Conservation (phyloP, 2,113 vertebrate species). For the Saguinus imperator region DNA sequence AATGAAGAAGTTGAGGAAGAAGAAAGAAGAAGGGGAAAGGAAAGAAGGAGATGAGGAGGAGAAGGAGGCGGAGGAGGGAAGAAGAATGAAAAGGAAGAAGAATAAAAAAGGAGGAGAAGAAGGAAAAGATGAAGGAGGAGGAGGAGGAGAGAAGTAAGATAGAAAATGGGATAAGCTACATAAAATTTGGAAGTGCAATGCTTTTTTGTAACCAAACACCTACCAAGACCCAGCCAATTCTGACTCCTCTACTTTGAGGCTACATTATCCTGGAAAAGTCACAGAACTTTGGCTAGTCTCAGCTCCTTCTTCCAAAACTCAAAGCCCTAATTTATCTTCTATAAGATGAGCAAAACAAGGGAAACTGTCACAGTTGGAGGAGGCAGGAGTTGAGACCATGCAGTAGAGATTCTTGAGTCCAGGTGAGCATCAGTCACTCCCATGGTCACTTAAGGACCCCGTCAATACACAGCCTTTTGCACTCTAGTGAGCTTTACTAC, state of each 20-base stretch:
- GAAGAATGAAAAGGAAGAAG: too few species aligned
- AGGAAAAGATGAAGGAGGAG: too few species aligned
- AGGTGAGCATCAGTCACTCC: background rate
- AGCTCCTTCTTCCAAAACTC: background rate
- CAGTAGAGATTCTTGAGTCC: background rate
- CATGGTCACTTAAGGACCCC: too few species aligned
- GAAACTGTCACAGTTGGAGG: background rate
- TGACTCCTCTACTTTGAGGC: background rate
- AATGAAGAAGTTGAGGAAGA: too few species aligned
- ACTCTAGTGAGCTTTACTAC: background rate
- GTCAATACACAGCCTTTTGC: background rate
- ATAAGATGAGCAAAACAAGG: background rate
- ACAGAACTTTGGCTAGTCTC: too few species aligned
- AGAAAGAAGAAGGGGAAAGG: too few species aligned
- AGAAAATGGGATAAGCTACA: background rate
- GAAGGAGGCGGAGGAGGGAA: too few species aligned
- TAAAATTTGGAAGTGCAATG: background rate
- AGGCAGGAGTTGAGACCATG: background rate
- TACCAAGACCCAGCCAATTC: background rate
- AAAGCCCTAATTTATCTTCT: background rate
- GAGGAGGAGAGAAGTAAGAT: background rate
- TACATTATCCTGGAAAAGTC: too few species aligned
- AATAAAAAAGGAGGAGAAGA: too few species aligned
- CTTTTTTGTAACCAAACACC: background rate
- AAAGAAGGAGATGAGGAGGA: too few species aligned